A percentile compares a stretch with the other conserved stretches of the same genome.
Evolutionary conservation across 2,888 invertebrate genomes (phyloP).

Genomic region (Ctena decussata): DNA sequence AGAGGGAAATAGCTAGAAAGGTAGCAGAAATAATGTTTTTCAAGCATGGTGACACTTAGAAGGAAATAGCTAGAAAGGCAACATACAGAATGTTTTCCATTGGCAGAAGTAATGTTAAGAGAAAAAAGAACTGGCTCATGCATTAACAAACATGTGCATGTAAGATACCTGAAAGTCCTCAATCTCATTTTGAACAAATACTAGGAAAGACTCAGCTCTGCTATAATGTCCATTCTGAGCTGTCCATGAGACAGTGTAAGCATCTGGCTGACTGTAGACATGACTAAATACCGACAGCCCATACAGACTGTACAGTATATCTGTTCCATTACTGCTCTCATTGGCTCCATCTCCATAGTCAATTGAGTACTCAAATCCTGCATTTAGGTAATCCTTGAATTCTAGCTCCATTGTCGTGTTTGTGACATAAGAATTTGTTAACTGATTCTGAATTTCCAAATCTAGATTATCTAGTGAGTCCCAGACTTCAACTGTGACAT

Average conservation of each 20-base stretch:
- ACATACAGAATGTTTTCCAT: too few relatives aligned
- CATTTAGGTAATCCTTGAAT: slow-evolving; percentile 39
- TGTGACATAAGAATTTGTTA: slow-evolving; percentile 46
- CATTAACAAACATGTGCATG: background rate
- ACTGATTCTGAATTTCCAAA: slow-evolving; percentile 29
- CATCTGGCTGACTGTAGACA: background rate
- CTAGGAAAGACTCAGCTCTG: slow-evolving; percentile 27
- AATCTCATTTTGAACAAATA: slow-evolving; percentile 56
- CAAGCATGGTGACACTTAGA: too few relatives aligned
- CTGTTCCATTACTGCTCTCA: background rate
- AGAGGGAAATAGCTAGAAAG: too few relatives aligned
- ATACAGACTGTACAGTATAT: slow-evolving; percentile 5
- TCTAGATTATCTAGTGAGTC: slow-evolving; percentile 32
- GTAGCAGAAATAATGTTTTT: too few relatives aligned
- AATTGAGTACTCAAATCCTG: slow-evolving; percentile 51
- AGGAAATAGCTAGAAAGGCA: too few relatives aligned
- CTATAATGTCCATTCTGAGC: background rate
- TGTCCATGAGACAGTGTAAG: background rate
- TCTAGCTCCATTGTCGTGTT: slow-evolving; percentile 51
- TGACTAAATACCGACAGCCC: background rate
- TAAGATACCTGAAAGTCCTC: slow-evolving; percentile 23
- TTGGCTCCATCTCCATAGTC: slow-evolving; percentile 24
- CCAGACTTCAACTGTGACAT: slow-evolving; percentile 38
- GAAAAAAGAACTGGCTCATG: too few relatives aligned
- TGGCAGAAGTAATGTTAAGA: too few relatives aligned